Evolutionary conservation across 1,140 invertebrate genomes (phyloP).

Genomic region (Drosophila subobscura): DNA sequence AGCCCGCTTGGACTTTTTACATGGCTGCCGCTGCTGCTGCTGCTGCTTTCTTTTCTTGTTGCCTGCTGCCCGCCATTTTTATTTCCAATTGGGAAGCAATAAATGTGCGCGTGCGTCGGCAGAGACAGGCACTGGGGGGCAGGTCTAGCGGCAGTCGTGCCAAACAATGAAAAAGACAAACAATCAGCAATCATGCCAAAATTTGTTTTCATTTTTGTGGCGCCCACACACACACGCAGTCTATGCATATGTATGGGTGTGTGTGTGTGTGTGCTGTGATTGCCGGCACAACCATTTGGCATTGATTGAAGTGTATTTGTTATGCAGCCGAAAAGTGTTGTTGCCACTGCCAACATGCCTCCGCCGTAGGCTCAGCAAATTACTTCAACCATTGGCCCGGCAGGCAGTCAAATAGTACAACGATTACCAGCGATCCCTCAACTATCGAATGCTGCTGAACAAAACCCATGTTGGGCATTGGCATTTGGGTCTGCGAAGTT

Average conservation of each 20-base stretch:
- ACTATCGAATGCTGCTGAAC: no score
- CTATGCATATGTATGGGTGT: slow-evolving; percentile 13
- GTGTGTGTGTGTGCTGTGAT: slow-evolving; percentile 55
- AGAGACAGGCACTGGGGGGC: slow-evolving; percentile 14
- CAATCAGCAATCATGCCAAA: slow-evolving; percentile 82
- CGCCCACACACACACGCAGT: slow-evolving; percentile 52
- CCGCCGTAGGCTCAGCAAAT: slow-evolving; percentile 26
- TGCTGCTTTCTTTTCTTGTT: slow-evolving; percentile 27
- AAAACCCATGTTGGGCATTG: no score
- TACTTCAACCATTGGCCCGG: slow-evolving; percentile 45
- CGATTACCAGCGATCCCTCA: no score
- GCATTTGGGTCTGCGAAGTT: no score
- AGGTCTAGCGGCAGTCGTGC: slow-evolving; percentile 42
- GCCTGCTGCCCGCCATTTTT: slow-evolving; percentile 63
- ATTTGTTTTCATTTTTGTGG: slow-evolving; percentile 82
- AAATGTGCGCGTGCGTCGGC: slow-evolving; percentile 79
- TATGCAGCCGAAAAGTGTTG: slow-evolving; percentile 70
- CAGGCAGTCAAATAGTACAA: slow-evolving; percentile 34
- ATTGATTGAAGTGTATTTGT: slow-evolving; percentile 81
- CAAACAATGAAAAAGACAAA: slow-evolving; percentile 82
- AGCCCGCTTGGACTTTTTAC: slow-evolving; percentile 16
- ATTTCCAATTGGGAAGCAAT: slow-evolving; percentile 81
- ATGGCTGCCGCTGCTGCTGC: slow-evolving; percentile 21
- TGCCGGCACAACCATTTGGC: slow-evolving; percentile 72
- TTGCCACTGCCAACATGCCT: slow-evolving; percentile 26